phyloP scores from a whole-genome alignment of 1,140 invertebrate species.

The Zaprionus nigranus region DNA sequence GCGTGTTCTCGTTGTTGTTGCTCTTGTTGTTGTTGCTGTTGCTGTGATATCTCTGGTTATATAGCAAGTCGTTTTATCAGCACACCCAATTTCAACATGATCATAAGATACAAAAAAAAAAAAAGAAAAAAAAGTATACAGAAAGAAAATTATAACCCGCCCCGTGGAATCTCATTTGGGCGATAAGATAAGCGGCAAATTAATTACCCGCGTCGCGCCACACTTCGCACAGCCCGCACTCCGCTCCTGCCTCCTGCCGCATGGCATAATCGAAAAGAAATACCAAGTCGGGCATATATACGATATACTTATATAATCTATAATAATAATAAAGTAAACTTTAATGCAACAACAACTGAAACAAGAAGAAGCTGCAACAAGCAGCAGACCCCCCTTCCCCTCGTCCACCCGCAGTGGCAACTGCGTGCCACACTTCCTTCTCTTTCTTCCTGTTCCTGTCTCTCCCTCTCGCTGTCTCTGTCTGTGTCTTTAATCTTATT shows the following conservation, averaged over 20 bases:
- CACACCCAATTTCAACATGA: conserved; percentile 50
- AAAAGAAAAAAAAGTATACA: conserved; percentile 25
- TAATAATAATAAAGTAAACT: conserved; percentile 18
- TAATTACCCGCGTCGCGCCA: conserved; percentile 67
- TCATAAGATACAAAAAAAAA: conserved; percentile 50
- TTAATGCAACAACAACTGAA: conserved; percentile 22
- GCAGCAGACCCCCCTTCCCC: background rate
- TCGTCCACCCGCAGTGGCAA: too few relatives aligned
- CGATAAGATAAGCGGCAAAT: conserved; percentile 78
- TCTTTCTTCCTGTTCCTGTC: background rate
- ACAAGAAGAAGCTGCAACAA: background rate
- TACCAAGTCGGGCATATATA: conserved; percentile 14
- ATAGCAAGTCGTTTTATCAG: conserved; percentile 41
- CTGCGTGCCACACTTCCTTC: conserved; percentile 9
- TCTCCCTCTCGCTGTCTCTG: background rate
- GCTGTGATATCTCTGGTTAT: conserved; percentile 26
- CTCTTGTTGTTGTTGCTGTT: conserved; percentile 18
- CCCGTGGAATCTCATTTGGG: conserved; percentile 58
- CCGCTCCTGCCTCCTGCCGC: background rate
- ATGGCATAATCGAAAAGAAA: conserved; percentile 5
- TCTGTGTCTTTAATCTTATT: conserved; percentile 50
- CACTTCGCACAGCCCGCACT: conserved; percentile 3
- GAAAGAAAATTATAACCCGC: conserved; percentile 16
- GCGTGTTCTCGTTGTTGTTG: conserved; percentile 25
- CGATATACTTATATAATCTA: conserved; percentile 22